Evolutionary conservation across 2,888 invertebrate species (phyloP).

Genomic region (Nezara viridula): DNA sequence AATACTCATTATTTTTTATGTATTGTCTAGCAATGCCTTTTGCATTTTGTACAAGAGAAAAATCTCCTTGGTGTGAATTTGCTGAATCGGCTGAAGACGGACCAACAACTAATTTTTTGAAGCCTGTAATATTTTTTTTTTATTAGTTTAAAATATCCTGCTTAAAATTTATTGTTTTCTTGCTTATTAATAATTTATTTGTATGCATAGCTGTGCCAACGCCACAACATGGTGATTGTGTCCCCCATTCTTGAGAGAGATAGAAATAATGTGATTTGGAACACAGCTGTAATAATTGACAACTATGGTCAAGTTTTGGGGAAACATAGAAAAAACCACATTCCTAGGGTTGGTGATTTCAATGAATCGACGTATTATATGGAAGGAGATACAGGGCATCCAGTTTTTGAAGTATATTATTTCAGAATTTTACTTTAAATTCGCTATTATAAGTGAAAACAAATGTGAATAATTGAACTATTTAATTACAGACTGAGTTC

Average conservation of each 20-base stretch:
- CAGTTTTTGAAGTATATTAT: constrained; percentile 80
- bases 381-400: constrained; percentile 95
- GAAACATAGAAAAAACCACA: constrained; percentile 98
- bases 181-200: constrained; percentile 31
- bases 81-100: constrained; percentile 90
- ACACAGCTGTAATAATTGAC: constrained; percentile 93
- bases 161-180: neutral
- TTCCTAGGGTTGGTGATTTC: constrained; percentile 97
- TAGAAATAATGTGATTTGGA: constrained; percentile 80
- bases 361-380: constrained; percentile 96
- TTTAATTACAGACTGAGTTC: constrained; percentile 77
- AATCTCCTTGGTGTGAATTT: constrained; percentile 94
- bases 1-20: neutral
- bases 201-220: constrained; percentile 78
- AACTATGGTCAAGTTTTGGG: constrained; percentile 88
- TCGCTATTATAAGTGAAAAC: neutral
- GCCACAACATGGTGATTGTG: constrained; percentile 91
- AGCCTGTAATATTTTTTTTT: constrained; percentile 71
- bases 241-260: constrained; percentile 96
- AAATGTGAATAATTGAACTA: neutral
- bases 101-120: constrained; percentile 84
- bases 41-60: constrained; percentile 95
- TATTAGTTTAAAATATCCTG: neutral
- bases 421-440: neutral
- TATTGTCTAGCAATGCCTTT: constrained; percentile 90